Evolutionary conservation across 1,140 invertebrate species (phyloP).

Genomic region (Neoseiulus cucumeris): DNA sequence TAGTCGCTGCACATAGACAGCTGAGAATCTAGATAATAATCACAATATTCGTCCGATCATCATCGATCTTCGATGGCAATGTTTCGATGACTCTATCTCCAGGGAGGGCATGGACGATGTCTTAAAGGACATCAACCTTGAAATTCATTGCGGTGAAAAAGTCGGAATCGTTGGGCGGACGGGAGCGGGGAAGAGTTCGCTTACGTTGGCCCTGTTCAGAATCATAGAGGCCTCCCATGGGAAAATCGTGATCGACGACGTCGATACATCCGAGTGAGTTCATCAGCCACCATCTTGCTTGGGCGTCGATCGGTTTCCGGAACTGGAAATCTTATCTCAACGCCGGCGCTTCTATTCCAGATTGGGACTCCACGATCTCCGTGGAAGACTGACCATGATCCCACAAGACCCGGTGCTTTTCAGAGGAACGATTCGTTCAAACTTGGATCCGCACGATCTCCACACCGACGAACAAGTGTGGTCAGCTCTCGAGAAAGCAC

Average conservation of each 20-base stretch:
- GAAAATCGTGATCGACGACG: constrained; percentile 17
- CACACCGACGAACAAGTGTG: constrained; percentile 57
- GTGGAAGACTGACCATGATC: constrained; percentile 32
- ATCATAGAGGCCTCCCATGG: constrained; percentile 29
- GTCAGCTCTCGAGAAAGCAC: constrained; percentile 51
- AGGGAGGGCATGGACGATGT: constrained; percentile 31
- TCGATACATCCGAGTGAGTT: constrained; percentile 45
- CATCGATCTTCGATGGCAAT: too few relatives aligned
- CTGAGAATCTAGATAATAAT: background rate
- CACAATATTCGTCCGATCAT: too few relatives aligned
- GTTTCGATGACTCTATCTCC: too few relatives aligned
- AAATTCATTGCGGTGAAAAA: constrained; percentile 24
- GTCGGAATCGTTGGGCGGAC: constrained; percentile 32
- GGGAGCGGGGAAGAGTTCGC: constrained; percentile 34
- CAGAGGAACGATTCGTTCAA: constrained; percentile 45
- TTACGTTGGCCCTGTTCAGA: constrained; percentile 33
- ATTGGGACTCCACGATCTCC: constrained; percentile 28
- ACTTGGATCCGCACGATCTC: constrained; percentile 29
- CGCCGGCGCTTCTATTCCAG: too few relatives aligned
- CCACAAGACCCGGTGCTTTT: constrained; percentile 53
- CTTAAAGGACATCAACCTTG: constrained; percentile 22
- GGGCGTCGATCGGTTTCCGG: too few relatives aligned
- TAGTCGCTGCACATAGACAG: constrained; percentile 7
- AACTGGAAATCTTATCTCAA: too few relatives aligned
- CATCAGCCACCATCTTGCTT: constrained; percentile 47